phyloP scores from a whole-genome alignment of 2,888 invertebrate genomes.

The Tetheella fluctuosa region DNA sequence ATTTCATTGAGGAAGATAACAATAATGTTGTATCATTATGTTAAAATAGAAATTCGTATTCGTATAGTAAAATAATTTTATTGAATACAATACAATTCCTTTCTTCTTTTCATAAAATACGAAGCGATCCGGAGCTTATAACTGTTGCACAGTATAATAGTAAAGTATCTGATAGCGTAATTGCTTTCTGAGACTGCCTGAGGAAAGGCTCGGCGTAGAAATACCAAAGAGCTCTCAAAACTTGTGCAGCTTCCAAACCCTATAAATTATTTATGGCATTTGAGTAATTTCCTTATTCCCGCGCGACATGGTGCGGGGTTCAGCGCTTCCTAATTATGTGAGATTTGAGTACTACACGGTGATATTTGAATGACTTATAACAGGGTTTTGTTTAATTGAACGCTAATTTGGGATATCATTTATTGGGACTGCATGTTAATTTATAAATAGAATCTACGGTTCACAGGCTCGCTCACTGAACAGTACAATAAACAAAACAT shows the following conservation, averaged over 20 bases:
- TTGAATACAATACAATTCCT: background rate
- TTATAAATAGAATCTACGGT: too few relatives aligned
- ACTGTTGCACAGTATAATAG: conserved; percentile 20
- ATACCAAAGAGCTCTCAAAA: conserved; percentile 69
- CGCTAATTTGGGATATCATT: conserved; percentile 2
- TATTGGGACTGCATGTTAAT: background rate
- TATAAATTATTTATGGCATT: conserved; percentile 79
- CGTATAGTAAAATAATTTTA: background rate
- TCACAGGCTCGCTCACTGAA: background rate
- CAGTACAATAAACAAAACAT: too few relatives aligned
- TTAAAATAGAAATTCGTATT: background rate
- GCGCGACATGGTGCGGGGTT: conserved; percentile 31
- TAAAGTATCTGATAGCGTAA: conserved; percentile 44
- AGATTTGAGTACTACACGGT: conserved; percentile 61
- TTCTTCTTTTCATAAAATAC: background rate
- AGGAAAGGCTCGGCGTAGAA: conserved; percentile 37
- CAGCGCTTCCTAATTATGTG: conserved; percentile 64
- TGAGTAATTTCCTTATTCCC: conserved; percentile 66
- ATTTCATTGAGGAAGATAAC: background rate
- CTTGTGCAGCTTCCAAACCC: conserved; percentile 66
- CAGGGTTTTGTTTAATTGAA: conserved; percentile 54
- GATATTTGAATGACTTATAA: conserved; percentile 64
- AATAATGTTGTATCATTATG: background rate
- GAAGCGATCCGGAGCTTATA: background rate
- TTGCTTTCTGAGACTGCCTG: conserved; percentile 40